Conservation (phyloP, 1,140 invertebrate genomes). For the Aricia agestis region DNA sequence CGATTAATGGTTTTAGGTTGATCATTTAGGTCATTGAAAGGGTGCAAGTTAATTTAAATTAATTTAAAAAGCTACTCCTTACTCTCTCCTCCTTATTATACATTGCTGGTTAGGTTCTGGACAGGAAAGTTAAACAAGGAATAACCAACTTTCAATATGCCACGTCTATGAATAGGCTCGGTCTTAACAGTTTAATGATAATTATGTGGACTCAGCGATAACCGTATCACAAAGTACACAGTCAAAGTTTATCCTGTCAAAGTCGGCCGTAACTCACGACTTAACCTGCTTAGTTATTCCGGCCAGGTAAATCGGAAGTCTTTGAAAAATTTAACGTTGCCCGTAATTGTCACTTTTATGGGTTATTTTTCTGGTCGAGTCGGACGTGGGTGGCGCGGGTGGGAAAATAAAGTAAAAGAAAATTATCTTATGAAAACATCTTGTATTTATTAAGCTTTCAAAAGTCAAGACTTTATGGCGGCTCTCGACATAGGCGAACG, state of each 20-base stretch:
- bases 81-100: too few species aligned
- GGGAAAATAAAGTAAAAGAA: conserved; percentile 8
- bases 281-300: conserved; percentile 9
- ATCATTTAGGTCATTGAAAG: too few species aligned
- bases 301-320: conserved; percentile 9
- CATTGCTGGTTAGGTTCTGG: too few species aligned
- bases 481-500: too few species aligned
- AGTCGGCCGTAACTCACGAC: background rate
- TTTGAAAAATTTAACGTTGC: conserved; percentile 11
- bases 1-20: too few species aligned
- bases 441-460: background rate
- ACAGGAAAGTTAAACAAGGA: too few species aligned
- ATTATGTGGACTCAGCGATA: conserved; percentile 2
- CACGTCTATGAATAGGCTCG: background rate
- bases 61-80: too few species aligned
- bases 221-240: conserved; percentile 9
- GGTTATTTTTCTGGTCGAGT: background rate
- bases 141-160: background rate
- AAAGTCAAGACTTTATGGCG: too few species aligned
- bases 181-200: background rate
- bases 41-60: too few species aligned
- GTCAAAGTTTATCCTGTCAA: background rate
- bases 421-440: background rate
- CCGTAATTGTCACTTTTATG: conserved; percentile 14
- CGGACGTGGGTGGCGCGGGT: conserved; percentile 3